Base-by-base conservation (phyloP, 2,797 vertebrate genomes). In the Gastrophryne carolinensis region DNA sequence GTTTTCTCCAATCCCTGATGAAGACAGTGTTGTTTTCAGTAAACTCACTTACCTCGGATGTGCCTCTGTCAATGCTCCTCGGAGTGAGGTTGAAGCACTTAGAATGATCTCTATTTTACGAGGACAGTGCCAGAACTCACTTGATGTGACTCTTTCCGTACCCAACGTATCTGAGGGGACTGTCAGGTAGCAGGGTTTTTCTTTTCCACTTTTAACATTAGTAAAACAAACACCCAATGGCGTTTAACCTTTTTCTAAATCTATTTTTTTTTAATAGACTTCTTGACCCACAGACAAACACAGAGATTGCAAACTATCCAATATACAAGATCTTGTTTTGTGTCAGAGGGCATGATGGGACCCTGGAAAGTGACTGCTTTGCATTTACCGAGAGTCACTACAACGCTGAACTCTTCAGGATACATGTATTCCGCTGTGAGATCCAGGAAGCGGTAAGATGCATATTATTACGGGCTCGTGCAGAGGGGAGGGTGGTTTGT, bases 241-340 rank as follows among this genome's bases (percentile, higher is more conserved):
- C 5, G 11, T 39, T 5, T 58, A 29, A 57, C 44, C 15, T 13
- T 7, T 49, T 49, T 13, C n/a, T 29, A 60, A 21, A 13, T 60
- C n/a, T 2, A 23, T 11, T 35, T 37, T 4, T 75, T 80, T 64
- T 66, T 34, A 62, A 83, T 85, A 98, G 98, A 87, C 89, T 99
- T 83, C 83, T 99, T 83, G 97, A 99, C 81, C 98, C 98, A 80
- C 92, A 96, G 73, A 93, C 90, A 37, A 94, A 93, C 80, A 92
- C 92, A 6, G 98, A 99, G 90, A 99, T 99, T 65, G 93, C 96
- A 84, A 98, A 95, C 87, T 99, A 98, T 76, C 98, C 98, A 8
- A 98, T 99, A 84, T 98, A 98, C 83, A 99, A 99, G 91, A 99
- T 99, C 80, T 92, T 99, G 72, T 99, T 99, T 87, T 99, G 98